Evolutionary conservation across 2,888 invertebrate genomes (phyloP).

Genomic region (Calameuta idolon): DNA sequence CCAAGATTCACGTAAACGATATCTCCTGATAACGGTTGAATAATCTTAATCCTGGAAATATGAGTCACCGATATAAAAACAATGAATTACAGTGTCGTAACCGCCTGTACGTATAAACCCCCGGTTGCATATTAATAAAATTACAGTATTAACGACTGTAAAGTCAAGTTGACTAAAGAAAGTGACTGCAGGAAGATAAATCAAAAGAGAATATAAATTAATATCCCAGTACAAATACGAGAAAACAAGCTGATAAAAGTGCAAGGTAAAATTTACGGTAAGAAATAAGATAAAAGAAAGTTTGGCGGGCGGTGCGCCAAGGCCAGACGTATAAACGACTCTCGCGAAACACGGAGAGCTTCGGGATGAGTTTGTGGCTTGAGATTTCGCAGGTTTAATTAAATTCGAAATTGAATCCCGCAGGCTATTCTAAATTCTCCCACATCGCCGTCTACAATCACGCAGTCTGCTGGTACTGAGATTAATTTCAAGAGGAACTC

Average conservation of each 20-base stretch:
- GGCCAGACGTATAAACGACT: not conserved
- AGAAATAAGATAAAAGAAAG: not conserved
- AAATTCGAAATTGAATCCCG: not conserved
- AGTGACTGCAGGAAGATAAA: not conserved
- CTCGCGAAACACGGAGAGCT: not conserved
- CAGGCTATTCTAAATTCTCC: not conserved
- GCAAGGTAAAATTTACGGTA: not conserved
- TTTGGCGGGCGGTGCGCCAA: not conserved
- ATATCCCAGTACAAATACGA: not conserved
- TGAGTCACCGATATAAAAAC: not conserved
- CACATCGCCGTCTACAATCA: not conserved
- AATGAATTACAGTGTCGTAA: not conserved
- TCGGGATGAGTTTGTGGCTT: not conserved
- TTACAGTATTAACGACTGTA: not conserved
- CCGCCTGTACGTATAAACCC: too few species aligned
- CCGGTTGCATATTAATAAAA: not conserved
- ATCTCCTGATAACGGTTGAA: not conserved
- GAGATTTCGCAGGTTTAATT: not conserved
- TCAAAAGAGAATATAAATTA: not conserved
- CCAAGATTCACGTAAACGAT: not conserved
- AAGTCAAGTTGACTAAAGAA: not conserved
- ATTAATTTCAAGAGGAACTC: not conserved
- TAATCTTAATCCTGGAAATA: not conserved
- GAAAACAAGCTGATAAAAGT: not conserved
- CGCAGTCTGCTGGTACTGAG: not conserved